Evolutionary conservation across 2,113 vertebrate genomes (phyloP), one percentile per base, ranked within the genome.

Genomic region (Panurus biarmicus): DNA sequence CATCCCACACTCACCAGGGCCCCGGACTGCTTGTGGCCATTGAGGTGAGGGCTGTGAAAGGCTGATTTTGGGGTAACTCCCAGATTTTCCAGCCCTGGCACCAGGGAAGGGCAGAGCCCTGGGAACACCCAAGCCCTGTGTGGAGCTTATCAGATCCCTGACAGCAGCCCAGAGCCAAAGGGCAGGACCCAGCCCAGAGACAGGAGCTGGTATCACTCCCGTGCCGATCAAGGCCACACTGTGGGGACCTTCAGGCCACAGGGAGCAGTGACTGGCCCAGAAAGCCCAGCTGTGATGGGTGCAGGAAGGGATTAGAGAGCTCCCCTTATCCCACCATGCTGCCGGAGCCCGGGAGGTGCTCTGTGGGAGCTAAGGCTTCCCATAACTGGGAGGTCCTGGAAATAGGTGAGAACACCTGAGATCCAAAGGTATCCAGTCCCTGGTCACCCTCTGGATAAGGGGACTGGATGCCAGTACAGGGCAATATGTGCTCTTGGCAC

Each of bases 1-100:
- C 22, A 76, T 7, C 62, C 60, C 5, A 1, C 38, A 8, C 19
- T 10, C 31, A 9, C 35, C 9, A 6, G n/a, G 23, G 7, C 9
- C 21, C 25, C 1, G 0, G 16, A 3, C 14, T 73, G 20, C 56
- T 85, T 1, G 2, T 36, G 71, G n/a, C 62, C 40, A 3, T 51
- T 51, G 62, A 57, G 19, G 15, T 45, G 44, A 35, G 35, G 71
- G 29, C 17, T 74, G 56, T 24, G 45, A 53, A 80, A 28, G 40
- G 64, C 4, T 40, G 7, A 26, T 70, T 25, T 70, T 1, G 4
- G 44, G 12, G 14, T 58, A 22, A 48, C 21, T 61, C 24, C 16
- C 61, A 62, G 66, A 7, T 70, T 79, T 71, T 66, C 40, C 40
- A 54, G 23, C 24, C 31, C 20, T 7, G 11, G 28, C 13, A 6